A percentile compares a stretch with the other conserved stretches of the same genome.
Conservation (phyloP, 1,140 invertebrate species). For the Cotesia typhae region DNA sequence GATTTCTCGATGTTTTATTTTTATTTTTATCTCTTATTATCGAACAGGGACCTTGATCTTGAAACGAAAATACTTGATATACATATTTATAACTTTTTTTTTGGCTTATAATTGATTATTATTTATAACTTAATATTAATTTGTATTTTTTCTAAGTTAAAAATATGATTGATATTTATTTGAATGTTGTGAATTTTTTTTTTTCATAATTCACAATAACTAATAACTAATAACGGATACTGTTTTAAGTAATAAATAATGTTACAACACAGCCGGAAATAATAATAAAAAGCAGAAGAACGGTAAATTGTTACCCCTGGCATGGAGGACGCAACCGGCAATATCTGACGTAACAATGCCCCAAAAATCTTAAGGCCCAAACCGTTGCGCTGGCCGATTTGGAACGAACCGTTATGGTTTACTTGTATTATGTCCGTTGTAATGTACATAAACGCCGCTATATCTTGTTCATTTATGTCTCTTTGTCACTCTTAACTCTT, state of each 20-base stretch:
- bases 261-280: background rate
- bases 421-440: constrained; percentile 1
- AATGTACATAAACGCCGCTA: background rate
- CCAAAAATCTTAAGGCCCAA: constrained; percentile 47
- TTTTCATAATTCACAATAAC: background rate
- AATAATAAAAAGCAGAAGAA: constrained; percentile 21
- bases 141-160: background rate
- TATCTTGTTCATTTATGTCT: constrained; percentile 1
- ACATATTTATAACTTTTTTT: background rate
- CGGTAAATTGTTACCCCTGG: constrained; percentile 28
- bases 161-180: background rate
- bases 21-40: constrained; percentile 8
- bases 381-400: constrained; percentile 37
- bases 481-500: background rate
- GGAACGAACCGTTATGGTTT: constrained; percentile 41
- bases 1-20: background rate
- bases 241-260: background rate
- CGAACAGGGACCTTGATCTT: constrained; percentile 4
- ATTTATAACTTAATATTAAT: background rate
- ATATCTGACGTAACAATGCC: constrained; percentile 39
- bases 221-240: background rate
- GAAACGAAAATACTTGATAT: background rate
- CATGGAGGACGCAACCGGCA: background rate
- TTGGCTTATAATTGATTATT: background rate
- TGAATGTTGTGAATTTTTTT: background rate